These are phyloP conservation scores for Pterobdella sp. DNA, from an alignment of 2,888 invertebrate species.

Conservation along the genomic window DNA sequence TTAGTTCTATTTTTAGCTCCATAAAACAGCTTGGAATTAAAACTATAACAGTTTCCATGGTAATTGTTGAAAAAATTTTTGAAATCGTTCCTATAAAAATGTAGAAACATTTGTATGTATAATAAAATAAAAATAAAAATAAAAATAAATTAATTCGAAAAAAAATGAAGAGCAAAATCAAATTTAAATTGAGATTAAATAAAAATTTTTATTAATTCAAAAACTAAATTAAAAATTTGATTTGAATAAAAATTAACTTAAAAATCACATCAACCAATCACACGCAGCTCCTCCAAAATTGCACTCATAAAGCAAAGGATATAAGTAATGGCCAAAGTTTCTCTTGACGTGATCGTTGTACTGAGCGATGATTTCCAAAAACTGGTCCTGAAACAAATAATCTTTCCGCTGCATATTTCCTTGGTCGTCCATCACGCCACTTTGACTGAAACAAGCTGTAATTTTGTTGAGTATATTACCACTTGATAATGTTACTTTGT, in stretches of 20 bases:
- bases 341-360: not conserved
- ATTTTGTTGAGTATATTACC: no score
- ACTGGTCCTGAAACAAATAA: not conserved
- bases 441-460: not conserved
- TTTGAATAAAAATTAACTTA: no score
- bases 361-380: not conserved
- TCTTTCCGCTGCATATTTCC: not conserved
- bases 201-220: no score
- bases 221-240: no score
- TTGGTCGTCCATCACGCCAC: not conserved
- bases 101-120: no score
- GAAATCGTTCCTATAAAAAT: not conserved
- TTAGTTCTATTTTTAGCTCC: not conserved
- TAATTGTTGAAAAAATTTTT: not conserved
- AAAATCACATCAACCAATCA: not conserved
- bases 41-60: not conserved
- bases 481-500: no score
- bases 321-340: not conserved
- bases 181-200: no score
- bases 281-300: not conserved
- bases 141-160: no score
- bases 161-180: no score
- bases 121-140: no score
- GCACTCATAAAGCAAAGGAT: not conserved
- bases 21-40: not conserved